A percentile compares a stretch with the other conserved stretches of the same genome.
These are phyloP conservation scores for Helicoverpa assulta DNA, from an alignment of 2,888 invertebrate species.

Conservation along the genomic window DNA sequence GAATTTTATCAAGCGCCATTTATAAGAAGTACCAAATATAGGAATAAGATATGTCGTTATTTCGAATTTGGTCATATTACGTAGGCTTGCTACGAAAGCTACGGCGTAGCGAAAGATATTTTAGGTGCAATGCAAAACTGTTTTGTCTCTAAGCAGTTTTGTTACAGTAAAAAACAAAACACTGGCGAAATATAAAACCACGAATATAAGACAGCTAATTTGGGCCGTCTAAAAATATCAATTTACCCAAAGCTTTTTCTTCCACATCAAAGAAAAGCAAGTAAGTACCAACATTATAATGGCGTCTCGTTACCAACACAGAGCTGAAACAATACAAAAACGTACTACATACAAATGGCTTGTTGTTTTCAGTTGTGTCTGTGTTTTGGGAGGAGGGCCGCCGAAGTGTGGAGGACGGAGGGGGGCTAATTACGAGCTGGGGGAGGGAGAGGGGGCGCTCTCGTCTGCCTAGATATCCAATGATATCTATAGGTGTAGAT, in stretches of 20 bases:
- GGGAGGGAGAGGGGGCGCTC: conserved; percentile 52
- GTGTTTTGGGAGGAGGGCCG: conserved; percentile 71
- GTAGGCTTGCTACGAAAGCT: conserved; percentile 39
- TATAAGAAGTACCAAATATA: background rate
- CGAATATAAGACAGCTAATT: background rate
- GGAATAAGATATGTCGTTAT: background rate
- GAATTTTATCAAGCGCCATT: background rate
- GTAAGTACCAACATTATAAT: background rate
- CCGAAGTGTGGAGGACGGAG: conserved; percentile 57
- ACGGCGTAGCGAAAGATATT: conserved; percentile 40
- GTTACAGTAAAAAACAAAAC: too few species aligned
- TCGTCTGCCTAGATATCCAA: conserved; percentile 68
- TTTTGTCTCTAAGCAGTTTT: background rate
- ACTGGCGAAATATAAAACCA: too few species aligned
- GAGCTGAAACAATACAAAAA: conserved; percentile 57
- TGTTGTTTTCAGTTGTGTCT: conserved; percentile 78
- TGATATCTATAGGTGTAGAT: conserved; percentile 47
- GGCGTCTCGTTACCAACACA: conserved; percentile 36
- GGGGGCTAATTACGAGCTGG: conserved; percentile 76
- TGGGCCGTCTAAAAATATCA: background rate
- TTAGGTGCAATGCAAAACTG: background rate
- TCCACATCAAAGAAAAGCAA: background rate
- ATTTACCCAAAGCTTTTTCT: background rate
- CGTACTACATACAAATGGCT: conserved; percentile 68
- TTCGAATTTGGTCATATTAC: background rate